Conservation (phyloP, 2,888 invertebrate species). For the Lamellibrachia columna region DNA sequence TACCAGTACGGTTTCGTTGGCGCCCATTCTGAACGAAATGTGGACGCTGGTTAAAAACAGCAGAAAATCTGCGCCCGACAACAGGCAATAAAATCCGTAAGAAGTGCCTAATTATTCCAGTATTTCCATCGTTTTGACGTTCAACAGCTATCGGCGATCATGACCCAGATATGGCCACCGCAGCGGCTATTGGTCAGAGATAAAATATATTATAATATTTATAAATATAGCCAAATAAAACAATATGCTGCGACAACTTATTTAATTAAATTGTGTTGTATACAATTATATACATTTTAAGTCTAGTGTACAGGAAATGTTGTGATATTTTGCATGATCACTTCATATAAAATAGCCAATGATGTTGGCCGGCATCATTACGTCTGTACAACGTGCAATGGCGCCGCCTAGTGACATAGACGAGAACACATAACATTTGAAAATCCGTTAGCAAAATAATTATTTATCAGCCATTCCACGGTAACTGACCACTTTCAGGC, state of each 20-base stretch:
- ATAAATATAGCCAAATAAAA: not conserved
- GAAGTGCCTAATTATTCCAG: not conserved
- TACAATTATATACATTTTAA: not conserved
- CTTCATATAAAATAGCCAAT: not conserved
- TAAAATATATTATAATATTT: not conserved
- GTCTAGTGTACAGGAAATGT: not conserved
- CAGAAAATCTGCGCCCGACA: not conserved
- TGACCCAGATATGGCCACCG: slow-evolving; percentile 10
- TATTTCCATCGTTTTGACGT: slow-evolving; percentile 6
- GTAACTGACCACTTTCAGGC: not conserved
- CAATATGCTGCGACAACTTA: not conserved
- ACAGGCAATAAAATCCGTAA: not conserved
- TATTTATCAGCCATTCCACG: not conserved
- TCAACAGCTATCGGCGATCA: not conserved
- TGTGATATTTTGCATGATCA: not conserved
- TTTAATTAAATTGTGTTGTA: not conserved
- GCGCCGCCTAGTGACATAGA: not conserved
- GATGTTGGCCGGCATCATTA: not conserved
- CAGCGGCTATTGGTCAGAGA: not conserved
- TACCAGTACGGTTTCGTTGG: not conserved
- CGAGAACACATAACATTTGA: not conserved
- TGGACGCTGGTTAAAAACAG: slow-evolving; percentile 1
- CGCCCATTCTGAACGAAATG: not conserved
- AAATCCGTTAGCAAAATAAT: not conserved
- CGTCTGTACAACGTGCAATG: not conserved